Evolutionary conservation across 2,888 invertebrate species (phyloP).

Genomic region (Rambutsinella grinnellia): DNA sequence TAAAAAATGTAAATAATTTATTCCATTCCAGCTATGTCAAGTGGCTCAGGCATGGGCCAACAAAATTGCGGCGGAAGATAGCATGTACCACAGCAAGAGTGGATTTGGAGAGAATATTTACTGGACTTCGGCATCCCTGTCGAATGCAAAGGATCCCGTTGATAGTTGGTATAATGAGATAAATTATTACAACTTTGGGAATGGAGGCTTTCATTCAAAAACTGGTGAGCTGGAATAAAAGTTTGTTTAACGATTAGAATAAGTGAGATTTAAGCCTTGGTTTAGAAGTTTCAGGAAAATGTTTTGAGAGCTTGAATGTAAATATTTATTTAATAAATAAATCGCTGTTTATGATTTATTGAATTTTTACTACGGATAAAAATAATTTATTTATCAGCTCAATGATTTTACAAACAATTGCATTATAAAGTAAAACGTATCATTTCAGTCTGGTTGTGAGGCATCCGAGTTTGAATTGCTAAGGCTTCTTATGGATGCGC

Average conservation of each 20-base stretch:
- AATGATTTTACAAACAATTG: no score
- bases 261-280: no score
- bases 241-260: no score
- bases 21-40: slow-evolving; percentile 52
- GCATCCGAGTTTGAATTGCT: no score
- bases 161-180: slow-evolving; percentile 82
- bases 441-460: no score
- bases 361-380: no score
- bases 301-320: slow-evolving; percentile 45
- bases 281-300: slow-evolving; percentile 58
- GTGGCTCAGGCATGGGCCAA: slow-evolving; percentile 63
- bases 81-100: slow-evolving; percentile 62
- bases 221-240: no score
- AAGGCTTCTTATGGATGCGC: no score
- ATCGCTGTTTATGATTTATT: no score
- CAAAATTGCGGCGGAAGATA: slow-evolving; percentile 54
- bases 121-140: slow-evolving; percentile 44
- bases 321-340: no score
- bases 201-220: slow-evolving; percentile 59
- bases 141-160: slow-evolving; percentile 54
- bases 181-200: slow-evolving; percentile 69
- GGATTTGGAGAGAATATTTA: slow-evolving; percentile 59
- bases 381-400: no score
- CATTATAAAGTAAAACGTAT: no score
- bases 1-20: neutral